Base-by-base conservation (phyloP, 2,888 invertebrate genomes). In the Rhingia campestris region DNA sequence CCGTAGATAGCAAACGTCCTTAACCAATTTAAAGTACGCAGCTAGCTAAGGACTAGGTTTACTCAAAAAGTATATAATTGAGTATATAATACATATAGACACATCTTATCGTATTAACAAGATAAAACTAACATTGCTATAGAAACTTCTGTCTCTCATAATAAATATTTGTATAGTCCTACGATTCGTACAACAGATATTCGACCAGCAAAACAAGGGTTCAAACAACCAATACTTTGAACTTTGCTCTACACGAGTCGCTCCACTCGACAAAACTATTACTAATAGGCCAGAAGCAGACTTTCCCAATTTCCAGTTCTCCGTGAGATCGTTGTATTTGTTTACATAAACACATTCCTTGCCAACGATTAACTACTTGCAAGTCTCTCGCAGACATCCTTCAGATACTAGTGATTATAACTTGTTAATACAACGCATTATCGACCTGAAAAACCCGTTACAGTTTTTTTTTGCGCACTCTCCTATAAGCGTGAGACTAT, bases 371-470 rank as follows among this genome's bases (percentile, higher is more conserved):
- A 22, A 22, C 43, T 72, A 72, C 76, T 72, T 66, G 41, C n/a
- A 30, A 10, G n/a, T 9, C 33, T 53, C 12, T 54, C 10, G 39
- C 49, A 73, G 77, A 72, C 67, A 82, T 82, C 81, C 72, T 72
- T 81, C 76, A 61, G 47, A 49, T 45, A 10, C 9, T 47, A 61
- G 37, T 66, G 51, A 45, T 39, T 58, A 72, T 49, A 32, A 81
- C 22, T 22, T 22, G 51, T 76, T 59, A 66, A 53, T 72, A 63
- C 58, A 53, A 47, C 61, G 61, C 67, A 54, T 72, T 73, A 61
- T n/a, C 32, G 66, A 79, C 73, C 12, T 73, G 82, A 79, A 77
- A 82, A 82, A 82, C 82, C 53, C 43, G 79, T 79, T 79, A 63
- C 51, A 69, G 22, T 37, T 39, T 12, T 32, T 9, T 56, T 35